phyloP scores from a whole-genome alignment of 2,888 invertebrate species.

The Plemyria rubiginata region DNA sequence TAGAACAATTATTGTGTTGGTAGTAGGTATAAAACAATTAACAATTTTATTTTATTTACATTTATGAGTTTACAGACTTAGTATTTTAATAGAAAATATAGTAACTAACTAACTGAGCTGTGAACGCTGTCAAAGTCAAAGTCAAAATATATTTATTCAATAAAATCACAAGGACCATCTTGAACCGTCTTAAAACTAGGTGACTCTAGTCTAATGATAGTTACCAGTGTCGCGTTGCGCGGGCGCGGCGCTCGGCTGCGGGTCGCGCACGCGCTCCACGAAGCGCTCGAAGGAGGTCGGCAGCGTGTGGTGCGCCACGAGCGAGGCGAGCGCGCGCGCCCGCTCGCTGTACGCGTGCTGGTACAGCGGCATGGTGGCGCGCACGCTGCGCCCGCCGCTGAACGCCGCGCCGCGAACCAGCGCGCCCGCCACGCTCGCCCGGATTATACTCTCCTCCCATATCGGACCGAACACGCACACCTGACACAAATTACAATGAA shows the following conservation, averaged over 20 bases:
- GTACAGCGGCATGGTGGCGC: conserved; percentile 94
- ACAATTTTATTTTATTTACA: no score
- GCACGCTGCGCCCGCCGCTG: conserved; percentile 95
- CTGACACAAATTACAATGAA: no score
- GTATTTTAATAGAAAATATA: no score
- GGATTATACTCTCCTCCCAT: conserved; percentile 93
- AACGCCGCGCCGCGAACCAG: conserved; percentile 94
- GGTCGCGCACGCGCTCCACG: conserved; percentile 72
- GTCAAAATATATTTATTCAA: no score
- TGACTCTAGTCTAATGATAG: no score
- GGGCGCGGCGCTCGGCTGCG: conserved; percentile 47
- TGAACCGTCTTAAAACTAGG: no score
- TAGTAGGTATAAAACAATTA: no score
- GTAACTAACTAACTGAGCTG: no score
- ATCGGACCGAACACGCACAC: conserved; percentile 98
- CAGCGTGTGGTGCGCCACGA: conserved; percentile 93
- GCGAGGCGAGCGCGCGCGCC: conserved; percentile 92
- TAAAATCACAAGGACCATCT: no score
- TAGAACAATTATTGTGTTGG: no score
- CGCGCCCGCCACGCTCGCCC: conserved; percentile 88
- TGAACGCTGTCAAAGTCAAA: no score
- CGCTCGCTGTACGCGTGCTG: conserved; percentile 98
- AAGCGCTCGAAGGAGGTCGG: conserved; percentile 96
- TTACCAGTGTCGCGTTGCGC: conserved; percentile 13
- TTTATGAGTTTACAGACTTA: no score